Evolutionary conservation across 2,888 invertebrate genomes (phyloP), one percentile per base, ranked within the genome.

Genomic region (Heterodera filipjevi): DNA sequence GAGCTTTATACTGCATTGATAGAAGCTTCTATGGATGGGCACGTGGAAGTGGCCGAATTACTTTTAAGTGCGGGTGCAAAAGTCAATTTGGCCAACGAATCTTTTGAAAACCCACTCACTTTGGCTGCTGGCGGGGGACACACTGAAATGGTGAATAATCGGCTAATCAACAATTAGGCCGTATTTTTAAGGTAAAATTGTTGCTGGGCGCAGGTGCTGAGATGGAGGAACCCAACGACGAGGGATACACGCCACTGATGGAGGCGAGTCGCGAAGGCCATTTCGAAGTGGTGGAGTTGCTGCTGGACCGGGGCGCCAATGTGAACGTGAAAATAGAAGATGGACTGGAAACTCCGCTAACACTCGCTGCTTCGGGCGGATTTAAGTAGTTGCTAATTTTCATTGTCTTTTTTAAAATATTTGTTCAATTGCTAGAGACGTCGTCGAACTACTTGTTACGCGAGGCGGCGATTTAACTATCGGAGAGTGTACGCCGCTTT

Each of bases 1-100:
- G 99, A 99, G 92, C 96, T 99, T 96, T 98, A 99, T 91, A 98
- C 98, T 39, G 98, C 98, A 70, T 92, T 99, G 70, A 98, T 99
- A 97, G 98, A 99, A 91, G 98, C 98, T 76, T 96, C 96, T 81
- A 99, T 99, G 98, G 98, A 99, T 90, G 98, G 99, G 0, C 98
- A 99, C 90, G 95, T 97, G 0, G 97, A 98, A 91, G 98, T 99
- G 19, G 86, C 86, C 3, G 66, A 79, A 85, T 92, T 98, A 82
- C 92, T 99, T 83, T 91, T 99, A 30, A 96, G 98, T 91, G 95
- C 95, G 35, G 98, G 98, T 82, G 98, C 98, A 76, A 97, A 97
- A 92, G 95, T 96, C 79, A 99, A 99, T 91, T 96, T 99, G 96
- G 97, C 98, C 77, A 95, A 96, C 74, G 98, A 98, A 91, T 96